Evolutionary conservation across 2,797 vertebrate species (phyloP), one percentile per base, ranked within the genome.

Genomic region (Chelon labrosus): DNA sequence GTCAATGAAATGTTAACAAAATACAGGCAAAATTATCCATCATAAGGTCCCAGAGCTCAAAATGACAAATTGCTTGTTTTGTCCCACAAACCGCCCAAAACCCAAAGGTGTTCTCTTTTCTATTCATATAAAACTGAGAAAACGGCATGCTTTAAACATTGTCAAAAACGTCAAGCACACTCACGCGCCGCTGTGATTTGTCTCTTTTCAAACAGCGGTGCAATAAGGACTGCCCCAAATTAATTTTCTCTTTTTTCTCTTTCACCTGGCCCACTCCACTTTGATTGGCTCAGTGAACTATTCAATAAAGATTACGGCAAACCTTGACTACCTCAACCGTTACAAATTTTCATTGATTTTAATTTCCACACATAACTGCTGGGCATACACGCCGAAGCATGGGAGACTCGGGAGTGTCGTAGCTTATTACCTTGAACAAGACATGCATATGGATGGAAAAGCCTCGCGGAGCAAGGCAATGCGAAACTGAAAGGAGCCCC

Each of bases 271-370:
- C 51, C 19, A 7, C 17, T 39, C 20, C 35, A 19, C 51, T 54
- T 57, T 66, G 62, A 67, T n/a, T 51, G 68, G 64, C 38, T 73
- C 17, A 11, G 37, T 49, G 41, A 49, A 64, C 38, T 42, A 53
- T 74, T 80, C 51, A 70, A 56, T 58, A 69, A 81, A 85, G 62
- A 65, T 79, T 72, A 70, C 57, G 60, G 65, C 54, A 72, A 71
- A 66, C 56, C 50, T 49, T 53, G 56, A 67, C 61, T 20, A 54
- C 16, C 19, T 71, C 64, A 64, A 25, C 70, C 16, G 3, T 75
- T 64, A 46, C 78, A 72, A 44, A 79, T 79, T 66, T 75, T 38
- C 55, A 85, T 85, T 83, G 80, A 83, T 83, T 87, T 76, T 50
- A 65, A 83, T 81, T 78, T 82, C 65, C 39, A 64, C 73, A 75